A percentile compares a stretch with the other conserved stretches of the same genome.
Conservation (phyloP, 2,113 vertebrate genomes). For the Pithys albifrons region DNA sequence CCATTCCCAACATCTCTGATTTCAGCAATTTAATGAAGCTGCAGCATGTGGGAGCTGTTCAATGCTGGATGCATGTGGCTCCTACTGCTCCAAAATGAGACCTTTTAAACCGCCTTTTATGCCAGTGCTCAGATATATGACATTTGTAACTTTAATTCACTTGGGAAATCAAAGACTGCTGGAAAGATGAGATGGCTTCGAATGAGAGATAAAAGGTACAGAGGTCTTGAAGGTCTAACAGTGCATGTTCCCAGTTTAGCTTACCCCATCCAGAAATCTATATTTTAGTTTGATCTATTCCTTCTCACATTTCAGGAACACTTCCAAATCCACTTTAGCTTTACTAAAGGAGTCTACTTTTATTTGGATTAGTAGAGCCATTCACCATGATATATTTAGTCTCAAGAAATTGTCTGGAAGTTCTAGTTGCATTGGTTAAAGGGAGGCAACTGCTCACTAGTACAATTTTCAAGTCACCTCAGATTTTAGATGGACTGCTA, state of each 20-base stretch:
- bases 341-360: background rate
- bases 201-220: slow-evolving; percentile 43
- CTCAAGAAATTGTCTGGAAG: background rate
- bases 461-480: background rate
- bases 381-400: background rate
- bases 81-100: slow-evolving; percentile 25
- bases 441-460: background rate
- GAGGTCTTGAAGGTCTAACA: slow-evolving; percentile 33
- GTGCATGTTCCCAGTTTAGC: background rate
- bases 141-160: slow-evolving; percentile 55
- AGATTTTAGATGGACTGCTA: background rate
- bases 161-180: slow-evolving; percentile 50
- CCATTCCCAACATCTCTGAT: slow-evolving; percentile 60
- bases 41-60: slow-evolving; percentile 58
- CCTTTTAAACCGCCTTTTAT: slow-evolving; percentile 35
- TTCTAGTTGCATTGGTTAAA: background rate
- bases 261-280: background rate
- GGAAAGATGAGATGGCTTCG: slow-evolving; percentile 38
- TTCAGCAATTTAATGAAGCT: slow-evolving; percentile 63
- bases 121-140: slow-evolving; percentile 17
- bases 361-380: background rate
- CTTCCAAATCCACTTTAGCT: background rate
- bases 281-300: background rate
- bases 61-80: slow-evolving; percentile 31
- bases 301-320: background rate